Base-by-base conservation (phyloP, 2,888 invertebrate genomes). In the Rhabditoides inermis region DNA sequence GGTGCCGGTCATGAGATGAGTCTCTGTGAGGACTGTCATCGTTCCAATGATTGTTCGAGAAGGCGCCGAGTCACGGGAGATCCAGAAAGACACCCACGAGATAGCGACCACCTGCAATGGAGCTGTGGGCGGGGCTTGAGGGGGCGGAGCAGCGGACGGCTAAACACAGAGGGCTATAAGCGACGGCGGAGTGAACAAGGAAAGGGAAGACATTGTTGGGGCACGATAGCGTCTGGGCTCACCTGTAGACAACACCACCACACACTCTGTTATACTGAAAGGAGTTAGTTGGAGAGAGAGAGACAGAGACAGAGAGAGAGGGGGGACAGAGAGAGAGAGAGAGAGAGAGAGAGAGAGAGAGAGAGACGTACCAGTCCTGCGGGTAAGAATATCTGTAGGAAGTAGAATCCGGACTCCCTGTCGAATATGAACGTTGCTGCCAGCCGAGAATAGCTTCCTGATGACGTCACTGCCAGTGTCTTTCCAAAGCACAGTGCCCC, bases 351-450 rank as follows among this genome's bases (percentile, higher is more conserved):
- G n/a, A n/a, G n/a, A n/a, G n/a, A n/a, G n/a, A n/a, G n/a, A n/a
- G n/a, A n/a, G n/a, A n/a, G n/a, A n/a, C n/a, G n/a, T n/a, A n/a
- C 65, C 18, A 65, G 55, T 53, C 60, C 65, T 36, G 68, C 65
- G 7, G 91, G 91, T 82, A 91, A 90, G 83, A 91, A 91, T 82
- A 91, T 91, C 83, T 91, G 91, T 81, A 91, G 90, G 78, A 91
- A 84, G 83, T 91, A 91, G 84, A 91, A 91, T 78, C 91, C 91
- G 89, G 90, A 90, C 77, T 90, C 90, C 73, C 91, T 86, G 75
- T 90, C 90, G 82, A 91, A 90, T 82, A 90, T 89, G 81, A 91
- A 90, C 82, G 89, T 89, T 82, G 90, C 90, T 75, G 88, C 88
- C 84, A 92, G 82, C 78, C 91, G 86, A 77, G 90, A 90, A 82